Base-by-base conservation (phyloP, 2,797 vertebrate species). In the Sebastiscus albofasciatus region DNA sequence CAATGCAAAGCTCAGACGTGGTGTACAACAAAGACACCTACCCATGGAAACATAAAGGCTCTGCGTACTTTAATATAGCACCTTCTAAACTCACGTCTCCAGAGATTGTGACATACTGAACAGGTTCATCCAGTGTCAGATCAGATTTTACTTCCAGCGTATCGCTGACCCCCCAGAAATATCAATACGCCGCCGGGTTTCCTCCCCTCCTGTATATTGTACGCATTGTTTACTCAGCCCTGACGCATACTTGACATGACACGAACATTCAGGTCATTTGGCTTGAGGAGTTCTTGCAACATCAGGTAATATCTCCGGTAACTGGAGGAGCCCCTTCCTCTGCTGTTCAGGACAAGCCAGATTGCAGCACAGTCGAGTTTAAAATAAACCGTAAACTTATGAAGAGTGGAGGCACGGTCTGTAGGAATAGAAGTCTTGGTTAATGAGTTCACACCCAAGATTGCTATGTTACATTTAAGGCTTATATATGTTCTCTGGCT, bases 261-360 rank as follows among this genome's bases (percentile, higher is more conserved):
- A 82, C 4, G 9, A 81, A 79, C 88, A 89, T 89, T 91, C 88
- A 87, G 90, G 90, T 91, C 89, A 92, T 91, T 92, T 90, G 83
- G 93, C 84, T 89, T 80, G 62, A 82, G 75, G 66, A 84, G 87
- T 65, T 92, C 83, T 94, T 95, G 93, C 92, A 92, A 92, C 91
- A 95, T 89, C 87, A 86, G 87, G 90, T 89, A 67, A 67, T 72
- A 86, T 88, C 83, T 89, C 27, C 79, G 68, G 90, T 92, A 90
- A 93, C 86, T 89, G 87, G 89, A 94, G 88, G 80, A 91, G 91
- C 84, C 81, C 86, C 75, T 83, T 90, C 62, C 80, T 81, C 77
- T 87, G 83, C 85, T 60, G 59, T 77, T 93, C 67, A 85, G 79
- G 82, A 83, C 76, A 33, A 85, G 86, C 60, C 12, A 80, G 83